Conservation (phyloP, 2,113 vertebrate species). For the Heliornis fulica region DNA sequence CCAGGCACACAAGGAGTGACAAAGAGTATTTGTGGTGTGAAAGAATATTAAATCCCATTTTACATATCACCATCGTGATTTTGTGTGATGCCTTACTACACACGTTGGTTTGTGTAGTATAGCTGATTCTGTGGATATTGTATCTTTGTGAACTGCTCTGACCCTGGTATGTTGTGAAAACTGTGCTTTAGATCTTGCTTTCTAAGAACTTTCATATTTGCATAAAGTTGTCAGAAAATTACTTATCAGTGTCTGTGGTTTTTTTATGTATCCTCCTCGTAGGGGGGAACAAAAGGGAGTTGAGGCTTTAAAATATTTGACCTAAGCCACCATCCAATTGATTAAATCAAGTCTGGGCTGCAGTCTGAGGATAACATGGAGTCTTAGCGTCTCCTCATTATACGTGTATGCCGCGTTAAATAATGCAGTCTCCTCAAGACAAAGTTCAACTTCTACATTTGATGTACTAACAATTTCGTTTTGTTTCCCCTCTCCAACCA, state of each 20-base stretch:
- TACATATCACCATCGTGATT: neutral
- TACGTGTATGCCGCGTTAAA: neutral
- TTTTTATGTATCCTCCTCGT: neutral
- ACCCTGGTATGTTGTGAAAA: neutral
- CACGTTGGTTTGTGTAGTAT: neutral
- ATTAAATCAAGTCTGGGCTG: neutral
- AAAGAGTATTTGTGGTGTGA: neutral
- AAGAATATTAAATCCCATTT: neutral
- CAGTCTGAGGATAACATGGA: neutral
- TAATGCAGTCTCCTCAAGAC: neutral
- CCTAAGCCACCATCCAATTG: neutral
- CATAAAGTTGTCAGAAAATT: neutral
- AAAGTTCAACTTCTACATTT: neutral
- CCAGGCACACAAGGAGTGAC: neutral
- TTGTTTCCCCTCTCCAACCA: slow-evolving; percentile 8
- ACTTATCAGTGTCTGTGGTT: neutral
- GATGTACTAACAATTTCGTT: neutral
- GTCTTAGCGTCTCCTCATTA: neutral
- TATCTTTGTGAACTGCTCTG: neutral
- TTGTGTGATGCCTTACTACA: neutral
- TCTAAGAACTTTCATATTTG: neutral
- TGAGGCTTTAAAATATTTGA: neutral
- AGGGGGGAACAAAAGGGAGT: neutral
- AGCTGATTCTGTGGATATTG: neutral
- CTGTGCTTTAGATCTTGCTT: neutral